Conservation (phyloP, 2,888 invertebrate genomes). For the Acronicta aceris region DNA sequence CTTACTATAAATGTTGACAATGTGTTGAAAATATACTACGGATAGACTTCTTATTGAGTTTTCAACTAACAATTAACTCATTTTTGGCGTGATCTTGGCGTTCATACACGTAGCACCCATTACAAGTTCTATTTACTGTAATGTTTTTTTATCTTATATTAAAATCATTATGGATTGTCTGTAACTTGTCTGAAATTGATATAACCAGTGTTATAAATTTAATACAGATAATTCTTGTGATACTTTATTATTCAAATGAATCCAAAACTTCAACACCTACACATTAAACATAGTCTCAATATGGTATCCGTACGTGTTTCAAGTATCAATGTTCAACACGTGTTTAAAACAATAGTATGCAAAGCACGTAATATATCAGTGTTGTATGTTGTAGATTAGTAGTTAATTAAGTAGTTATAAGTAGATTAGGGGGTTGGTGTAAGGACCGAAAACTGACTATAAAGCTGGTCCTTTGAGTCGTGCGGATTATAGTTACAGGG, state of each 20-base stretch:
- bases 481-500: neutral
- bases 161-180: no score
- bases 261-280: slow-evolving; percentile 3
- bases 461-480: slow-evolving; percentile 4
- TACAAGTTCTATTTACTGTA: no score
- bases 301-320: slow-evolving; percentile 39
- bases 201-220: no score
- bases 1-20: slow-evolving; percentile 7
- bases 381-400: slow-evolving; percentile 24
- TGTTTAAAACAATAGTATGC: slow-evolving; percentile 34
- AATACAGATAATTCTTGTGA: neutral
- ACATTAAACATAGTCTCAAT: slow-evolving; percentile 17
- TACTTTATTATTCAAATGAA: slow-evolving; percentile 8
- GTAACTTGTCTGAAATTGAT: no score
- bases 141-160: no score
- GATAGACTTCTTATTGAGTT: slow-evolving; percentile 23
- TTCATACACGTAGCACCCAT: no score
- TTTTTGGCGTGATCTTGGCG: no score
- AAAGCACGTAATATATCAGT: slow-evolving; percentile 31
- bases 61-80: no score
- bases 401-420: slow-evolving; percentile 6
- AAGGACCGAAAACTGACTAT: neutral
- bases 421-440: neutral
- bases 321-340: slow-evolving; percentile 29
- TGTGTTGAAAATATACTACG: slow-evolving; percentile 16